These are phyloP conservation scores for Otolemur garnettii DNA, from an alignment of 2,113 vertebrate species.

Conservation along the genomic window DNA sequence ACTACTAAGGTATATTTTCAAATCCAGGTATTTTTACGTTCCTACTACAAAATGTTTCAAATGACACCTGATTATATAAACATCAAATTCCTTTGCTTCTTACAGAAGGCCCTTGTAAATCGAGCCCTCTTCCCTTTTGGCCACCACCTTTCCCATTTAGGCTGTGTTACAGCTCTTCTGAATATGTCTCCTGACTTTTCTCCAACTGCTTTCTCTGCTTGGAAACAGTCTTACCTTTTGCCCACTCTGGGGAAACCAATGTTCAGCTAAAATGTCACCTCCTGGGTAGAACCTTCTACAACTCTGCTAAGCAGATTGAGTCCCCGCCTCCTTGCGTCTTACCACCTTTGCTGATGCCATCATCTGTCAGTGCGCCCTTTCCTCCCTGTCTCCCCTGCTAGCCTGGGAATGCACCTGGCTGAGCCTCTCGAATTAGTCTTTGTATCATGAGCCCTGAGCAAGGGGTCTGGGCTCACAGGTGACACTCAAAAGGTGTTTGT, in stretches of 20 bases:
- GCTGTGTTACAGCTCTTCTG: background rate
- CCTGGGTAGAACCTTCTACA: background rate
- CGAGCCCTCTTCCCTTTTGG: background rate
- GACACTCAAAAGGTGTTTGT: background rate
- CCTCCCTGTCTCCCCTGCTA: background rate
- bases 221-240: background rate
- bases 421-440: background rate
- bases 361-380: background rate
- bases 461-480: too few relatives aligned
- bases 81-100: background rate
- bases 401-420: background rate
- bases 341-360: background rate
- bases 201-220: background rate
- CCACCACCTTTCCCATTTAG: background rate
- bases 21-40: background rate
- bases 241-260: background rate
- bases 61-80: background rate
- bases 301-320: background rate
- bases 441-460: background rate
- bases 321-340: background rate
- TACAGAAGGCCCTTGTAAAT: background rate
- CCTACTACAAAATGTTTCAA: slow-evolving; percentile 10
- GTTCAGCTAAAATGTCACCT: background rate
- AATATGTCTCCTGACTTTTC: background rate
- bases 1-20: background rate